Percentiles rank a stretch among this genome's conserved stretches.
phyloP scores from a whole-genome alignment of 2,113 vertebrate species.

The Sula dactylatra region DNA sequence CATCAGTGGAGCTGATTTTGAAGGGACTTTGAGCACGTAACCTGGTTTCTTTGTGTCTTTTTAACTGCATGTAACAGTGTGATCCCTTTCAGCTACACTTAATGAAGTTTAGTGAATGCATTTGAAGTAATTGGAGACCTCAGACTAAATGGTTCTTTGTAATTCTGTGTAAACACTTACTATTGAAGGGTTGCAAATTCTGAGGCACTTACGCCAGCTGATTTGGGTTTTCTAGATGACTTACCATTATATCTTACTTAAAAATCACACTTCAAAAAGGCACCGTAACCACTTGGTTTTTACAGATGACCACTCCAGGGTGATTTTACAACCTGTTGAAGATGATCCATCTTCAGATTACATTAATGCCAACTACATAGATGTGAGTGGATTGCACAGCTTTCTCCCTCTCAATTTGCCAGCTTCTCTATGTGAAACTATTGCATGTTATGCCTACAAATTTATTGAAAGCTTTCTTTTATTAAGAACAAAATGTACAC shows the following conservation, averaged over 20 bases:
- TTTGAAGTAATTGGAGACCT: not conserved
- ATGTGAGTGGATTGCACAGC: conserved; percentile 90
- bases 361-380: conserved; percentile 99
- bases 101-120: not conserved
- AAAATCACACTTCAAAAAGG: conserved; percentile 19
- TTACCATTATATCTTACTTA: not conserved
- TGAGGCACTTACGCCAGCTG: not conserved
- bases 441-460: conserved; percentile 82
- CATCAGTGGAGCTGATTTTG: not conserved
- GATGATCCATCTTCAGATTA: conserved; percentile 99
- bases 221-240: not conserved
- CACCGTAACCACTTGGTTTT: conserved; percentile 45
- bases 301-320: conserved; percentile 97
- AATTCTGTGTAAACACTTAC: not conserved
- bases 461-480: conserved; percentile 79
- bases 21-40: not conserved
- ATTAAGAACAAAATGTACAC: conserved; percentile 84
- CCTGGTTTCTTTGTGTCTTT: not conserved
- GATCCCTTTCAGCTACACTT: not conserved
- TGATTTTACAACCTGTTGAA: conserved; percentile 97
- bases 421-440: conserved; percentile 81
- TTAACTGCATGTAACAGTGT: not conserved
- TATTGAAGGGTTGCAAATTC: not conserved
- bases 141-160: not conserved
- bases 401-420: conserved; percentile 62